Evolutionary conservation across 37 sponge, comb jelly and placozoan species (phyloP), one percentile per base, ranked within the genome.

Genomic region (Eunapius fragilis): DNA sequence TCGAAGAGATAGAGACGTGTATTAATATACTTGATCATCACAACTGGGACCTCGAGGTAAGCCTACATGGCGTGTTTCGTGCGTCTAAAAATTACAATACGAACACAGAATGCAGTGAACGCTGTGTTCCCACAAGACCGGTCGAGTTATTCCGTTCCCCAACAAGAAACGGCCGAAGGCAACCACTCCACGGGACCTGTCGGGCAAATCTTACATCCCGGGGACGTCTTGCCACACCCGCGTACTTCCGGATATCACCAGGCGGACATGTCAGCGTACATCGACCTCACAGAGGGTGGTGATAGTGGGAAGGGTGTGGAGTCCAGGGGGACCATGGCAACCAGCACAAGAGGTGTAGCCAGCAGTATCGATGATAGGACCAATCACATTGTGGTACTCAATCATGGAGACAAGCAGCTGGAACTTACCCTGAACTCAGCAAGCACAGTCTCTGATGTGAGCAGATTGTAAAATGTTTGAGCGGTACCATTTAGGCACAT

Each of bases 21-120:
- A 35, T 97, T 32, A 79, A 82, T 68, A 88, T 93, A 5, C 81
- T 97, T 9, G 98, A 97, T 26, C 88, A 89, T 36, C 82, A 93
- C 48, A 77, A 88, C 38, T 97, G 98, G 98, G 88, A 93, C 72
- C 82, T 97, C 25, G 77, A 67, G 72, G 95, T 96, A 81, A 87
- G 95, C 67, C 5, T 23, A 6, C 12, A 45, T 22, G 25, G 30
- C 38, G 22, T 82, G 50, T 71, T 34, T 31, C 6, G 4, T n/a
- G 24, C 30, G 11, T 4, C 6, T 38, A 31, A 35, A 35, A 17
- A 25, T n/a, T 71, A 35, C 69, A 28, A n/a, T n/a, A n/a, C n/a
- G n/a, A n/a, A n/a, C 75, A 6, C 76, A 92, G 89, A 70, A 31
- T 71, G 89, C 93, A 79, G 86, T 89, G 49, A 84, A 77, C 71